These are phyloP conservation scores for Coregonus suidteri DNA, from an alignment of 2,797 vertebrate species.

Conservation along the genomic window DNA sequence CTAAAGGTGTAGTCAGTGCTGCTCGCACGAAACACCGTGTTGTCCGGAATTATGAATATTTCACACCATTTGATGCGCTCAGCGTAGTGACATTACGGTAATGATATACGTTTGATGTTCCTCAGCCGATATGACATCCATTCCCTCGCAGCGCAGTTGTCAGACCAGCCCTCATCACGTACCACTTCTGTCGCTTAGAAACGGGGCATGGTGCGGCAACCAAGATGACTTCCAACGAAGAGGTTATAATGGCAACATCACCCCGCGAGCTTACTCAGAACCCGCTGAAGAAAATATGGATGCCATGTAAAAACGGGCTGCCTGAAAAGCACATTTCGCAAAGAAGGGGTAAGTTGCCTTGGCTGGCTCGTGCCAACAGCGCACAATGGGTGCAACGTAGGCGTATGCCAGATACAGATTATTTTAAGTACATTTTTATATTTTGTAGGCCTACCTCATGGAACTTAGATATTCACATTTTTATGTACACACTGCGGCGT, in stretches of 20 bases:
- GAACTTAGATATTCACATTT: neutral
- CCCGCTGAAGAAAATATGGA: slow-evolving; percentile 90
- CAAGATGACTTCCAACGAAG: slow-evolving; percentile 67
- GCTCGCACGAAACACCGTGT: no score
- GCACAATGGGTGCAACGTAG: neutral
- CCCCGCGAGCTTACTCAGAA: slow-evolving; percentile 88
- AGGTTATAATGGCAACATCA: slow-evolving; percentile 67
- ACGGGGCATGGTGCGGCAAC: slow-evolving; percentile 17
- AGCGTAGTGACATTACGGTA: slow-evolving; percentile 69
- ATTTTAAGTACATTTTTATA: neutral
- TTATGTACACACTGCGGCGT: neutral
- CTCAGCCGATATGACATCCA: slow-evolving; percentile 70
- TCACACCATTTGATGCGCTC: slow-evolving; percentile 45
- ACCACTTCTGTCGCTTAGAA: neutral
- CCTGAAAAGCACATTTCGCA: slow-evolving; percentile 79
- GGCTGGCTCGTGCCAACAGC: neutral
- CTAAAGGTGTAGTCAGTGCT: no score
- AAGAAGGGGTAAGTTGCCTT: slow-evolving; percentile 79
- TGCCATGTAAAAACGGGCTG: slow-evolving; percentile 82
- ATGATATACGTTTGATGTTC: slow-evolving; percentile 36
- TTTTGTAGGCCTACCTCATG: neutral
- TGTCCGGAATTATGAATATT: no score
- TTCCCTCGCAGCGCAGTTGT: slow-evolving; percentile 20
- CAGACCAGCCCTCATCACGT: slow-evolving; percentile 1
- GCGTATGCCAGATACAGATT: neutral